These are phyloP conservation scores for Acromyrmex echinatior DNA, from an alignment of 1,140 invertebrate species.

Conservation along the genomic window DNA sequence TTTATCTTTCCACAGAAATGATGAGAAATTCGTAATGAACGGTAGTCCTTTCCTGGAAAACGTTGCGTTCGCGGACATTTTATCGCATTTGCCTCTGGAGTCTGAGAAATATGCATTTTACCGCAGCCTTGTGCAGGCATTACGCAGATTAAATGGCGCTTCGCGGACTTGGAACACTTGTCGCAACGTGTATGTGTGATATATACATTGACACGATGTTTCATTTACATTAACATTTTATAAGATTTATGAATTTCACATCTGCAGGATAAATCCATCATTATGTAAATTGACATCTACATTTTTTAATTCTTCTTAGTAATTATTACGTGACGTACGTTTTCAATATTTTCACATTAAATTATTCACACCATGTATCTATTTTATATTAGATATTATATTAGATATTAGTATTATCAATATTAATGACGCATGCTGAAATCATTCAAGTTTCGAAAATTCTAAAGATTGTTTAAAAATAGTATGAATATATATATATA, in stretches of 20 bases:
- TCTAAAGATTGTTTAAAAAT: neutral
- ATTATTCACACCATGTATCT: neutral
- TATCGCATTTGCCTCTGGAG: constrained; percentile 21
- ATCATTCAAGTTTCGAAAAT: neutral
- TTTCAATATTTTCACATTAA: neutral
- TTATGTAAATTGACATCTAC: neutral
- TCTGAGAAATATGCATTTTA: constrained; percentile 38
- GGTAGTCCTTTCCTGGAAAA: constrained; percentile 27
- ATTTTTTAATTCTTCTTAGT: neutral
- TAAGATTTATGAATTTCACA: constrained; percentile 4
- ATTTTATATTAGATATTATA: neutral
- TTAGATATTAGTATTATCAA: neutral
- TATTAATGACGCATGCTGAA: neutral
- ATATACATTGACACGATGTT: neutral
- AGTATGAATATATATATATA: neutral
- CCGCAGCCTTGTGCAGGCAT: constrained; percentile 27
- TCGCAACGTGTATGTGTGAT: neutral
- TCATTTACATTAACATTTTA: neutral
- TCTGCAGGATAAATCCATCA: constrained; percentile 4
- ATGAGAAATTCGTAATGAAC: constrained; percentile 11
- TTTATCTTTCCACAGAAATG: constrained; percentile 39
- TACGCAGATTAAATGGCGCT: constrained; percentile 47
- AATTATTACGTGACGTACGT: neutral
- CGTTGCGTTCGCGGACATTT: neutral
- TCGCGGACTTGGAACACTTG: constrained; percentile 8